Base-by-base conservation (phyloP, 2,888 invertebrate species). In the Acronicta alni region DNA sequence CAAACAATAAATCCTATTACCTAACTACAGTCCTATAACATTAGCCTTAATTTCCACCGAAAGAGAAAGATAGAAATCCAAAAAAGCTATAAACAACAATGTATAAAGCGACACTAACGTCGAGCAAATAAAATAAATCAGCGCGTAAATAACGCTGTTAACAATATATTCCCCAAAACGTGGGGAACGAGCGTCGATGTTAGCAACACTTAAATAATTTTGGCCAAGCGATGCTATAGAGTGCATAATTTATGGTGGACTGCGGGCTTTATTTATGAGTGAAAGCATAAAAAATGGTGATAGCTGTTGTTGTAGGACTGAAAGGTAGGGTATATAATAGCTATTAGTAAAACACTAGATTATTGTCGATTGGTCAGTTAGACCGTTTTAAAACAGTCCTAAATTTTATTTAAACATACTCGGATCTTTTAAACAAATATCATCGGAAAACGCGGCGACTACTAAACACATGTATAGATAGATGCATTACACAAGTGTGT, bases 91-190 rank as follows among this genome's bases (percentile, higher is more conserved):
- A 67, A 77, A 75, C 70, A 66, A 77, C 72, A 72, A 61, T 72
- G 62, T 66, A 66, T 59, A 77, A 58, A 65, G 58, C 59, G 67
- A 67, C 77, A 73, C 78, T 75, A 72, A 72, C 75, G 72, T 72
- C 70, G 68, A 73, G 81, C 81, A 79, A 85, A 81, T 83, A 81
- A 84, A 86, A 89, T 89, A 88, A 89, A 90, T 89, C 87, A 67
- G 61, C 74, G 80, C 76, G 81, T 88, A 89, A 89, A 90, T 89
- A 89, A 88, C 83, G 77, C 83, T 83, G 88, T 90, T 90, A 89
- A 84, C 86, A 83, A 87, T 86, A 87, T 89, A 84, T 82, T 84
- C 81, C 80, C 81, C 75, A 72, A 85, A 85, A 84, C 72, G 80
- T 74, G 72, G 83, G 79, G 78, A 85, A 82, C 80, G 80, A 83